phyloP scores from a whole-genome alignment of 1,140 invertebrate genomes.

The Lepidotrigona ventralis region DNA sequence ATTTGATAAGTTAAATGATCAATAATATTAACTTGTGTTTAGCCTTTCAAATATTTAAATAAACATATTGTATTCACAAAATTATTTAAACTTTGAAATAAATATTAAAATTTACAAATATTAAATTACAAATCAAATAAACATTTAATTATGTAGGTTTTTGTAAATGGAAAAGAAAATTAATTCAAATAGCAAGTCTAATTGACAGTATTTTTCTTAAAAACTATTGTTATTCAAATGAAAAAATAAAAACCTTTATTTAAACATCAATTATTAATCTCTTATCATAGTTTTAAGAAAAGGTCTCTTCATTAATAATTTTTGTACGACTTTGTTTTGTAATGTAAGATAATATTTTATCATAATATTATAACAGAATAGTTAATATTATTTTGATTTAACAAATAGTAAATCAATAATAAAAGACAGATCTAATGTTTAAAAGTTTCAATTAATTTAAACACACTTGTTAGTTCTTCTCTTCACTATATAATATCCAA shows the following conservation, averaged over 20 bases:
- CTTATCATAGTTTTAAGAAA: neutral
- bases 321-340: neutral
- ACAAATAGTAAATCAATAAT: slow-evolving; percentile 42
- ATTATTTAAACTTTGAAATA: neutral
- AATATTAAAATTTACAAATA: neutral
- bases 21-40: no score
- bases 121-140: neutral
- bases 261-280: slow-evolving; percentile 26
- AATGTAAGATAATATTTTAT: neutral
- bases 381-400: slow-evolving; percentile 4
- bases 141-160: neutral
- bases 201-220: slow-evolving; percentile 64
- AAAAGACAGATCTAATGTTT: slow-evolving; percentile 13
- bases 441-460: slow-evolving; percentile 44
- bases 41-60: no score
- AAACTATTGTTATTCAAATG: slow-evolving; percentile 59
- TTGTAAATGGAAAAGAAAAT: slow-evolving; percentile 20
- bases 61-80: no score
- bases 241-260: slow-evolving; percentile 62
- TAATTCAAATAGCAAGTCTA: slow-evolving; percentile 50
- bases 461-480: slow-evolving; percentile 64
- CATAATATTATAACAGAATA: neutral
- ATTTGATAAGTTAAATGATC: no score
- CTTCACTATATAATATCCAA: slow-evolving; percentile 67
- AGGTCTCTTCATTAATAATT: neutral